phyloP scores from a whole-genome alignment of 2,797 vertebrate genomes.

The Mus caroli region DNA sequence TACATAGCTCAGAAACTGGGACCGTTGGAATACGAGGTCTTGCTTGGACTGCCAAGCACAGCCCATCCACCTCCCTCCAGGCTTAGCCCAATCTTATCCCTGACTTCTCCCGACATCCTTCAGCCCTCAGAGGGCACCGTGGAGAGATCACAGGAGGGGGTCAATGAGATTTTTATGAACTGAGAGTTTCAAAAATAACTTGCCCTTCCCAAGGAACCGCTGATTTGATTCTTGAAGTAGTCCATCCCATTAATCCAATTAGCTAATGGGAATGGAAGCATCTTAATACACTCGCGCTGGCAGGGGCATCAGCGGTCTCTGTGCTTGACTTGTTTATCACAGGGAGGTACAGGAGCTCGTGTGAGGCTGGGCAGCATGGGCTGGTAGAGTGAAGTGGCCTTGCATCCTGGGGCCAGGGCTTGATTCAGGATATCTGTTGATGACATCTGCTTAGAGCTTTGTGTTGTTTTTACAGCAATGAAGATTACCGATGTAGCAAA shows the following conservation, averaged over 20 bases:
- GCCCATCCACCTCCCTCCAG: neutral
- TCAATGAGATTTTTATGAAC: neutral
- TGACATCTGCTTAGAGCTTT: neutral
- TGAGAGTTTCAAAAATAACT: constrained; percentile 33
- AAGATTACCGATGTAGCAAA: neutral
- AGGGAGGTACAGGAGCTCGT: neutral
- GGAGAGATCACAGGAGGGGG: neutral
- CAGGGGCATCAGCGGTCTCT: neutral
- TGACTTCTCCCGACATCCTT: too few species aligned
- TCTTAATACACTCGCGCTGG: neutral
- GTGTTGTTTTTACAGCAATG: neutral
- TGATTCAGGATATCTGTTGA: neutral
- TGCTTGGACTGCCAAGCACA: fast-evolving
- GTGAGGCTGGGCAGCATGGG: neutral
- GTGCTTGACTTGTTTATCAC: neutral
- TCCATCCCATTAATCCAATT: neutral
- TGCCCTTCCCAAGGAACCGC: neutral
- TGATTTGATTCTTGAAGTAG: constrained; percentile 35
- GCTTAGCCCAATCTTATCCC: neutral
- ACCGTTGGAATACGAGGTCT: neutral
- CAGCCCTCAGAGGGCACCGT: neutral
- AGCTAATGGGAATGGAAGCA: neutral
- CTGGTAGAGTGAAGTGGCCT: fast-evolving
- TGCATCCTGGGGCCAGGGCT: neutral
- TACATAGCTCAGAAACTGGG: neutral